Evolutionary conservation across 2,113 vertebrate genomes (phyloP).

Genomic region (Leucosticte australis): DNA sequence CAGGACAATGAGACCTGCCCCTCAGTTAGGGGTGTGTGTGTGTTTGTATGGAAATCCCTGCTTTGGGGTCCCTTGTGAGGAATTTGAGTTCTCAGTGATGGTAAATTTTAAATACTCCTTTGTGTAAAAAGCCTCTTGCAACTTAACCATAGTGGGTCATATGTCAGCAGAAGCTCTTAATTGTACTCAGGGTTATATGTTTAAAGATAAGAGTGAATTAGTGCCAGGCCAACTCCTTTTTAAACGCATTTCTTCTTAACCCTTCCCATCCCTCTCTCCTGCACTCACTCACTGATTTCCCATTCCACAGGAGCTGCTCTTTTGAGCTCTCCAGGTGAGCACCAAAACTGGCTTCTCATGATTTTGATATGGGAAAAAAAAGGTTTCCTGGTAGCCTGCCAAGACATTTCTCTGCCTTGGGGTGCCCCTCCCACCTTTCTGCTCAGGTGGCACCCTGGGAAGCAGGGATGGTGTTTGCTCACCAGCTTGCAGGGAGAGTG

Average conservation of each 20-base stretch:
- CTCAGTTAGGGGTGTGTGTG: accelerated
- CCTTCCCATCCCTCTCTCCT: background rate
- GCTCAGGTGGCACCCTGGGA: accelerated
- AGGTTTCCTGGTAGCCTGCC: background rate
- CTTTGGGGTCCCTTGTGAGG: background rate
- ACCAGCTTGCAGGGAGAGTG: background rate
- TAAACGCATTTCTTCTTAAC: background rate
- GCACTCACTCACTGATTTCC: background rate
- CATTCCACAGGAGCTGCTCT: accelerated
- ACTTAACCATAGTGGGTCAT: background rate
- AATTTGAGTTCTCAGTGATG: background rate
- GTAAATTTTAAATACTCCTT: background rate
- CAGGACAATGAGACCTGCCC: background rate
- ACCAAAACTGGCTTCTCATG: background rate
- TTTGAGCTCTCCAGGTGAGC: background rate
- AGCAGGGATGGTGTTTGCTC: background rate
- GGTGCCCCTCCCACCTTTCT: background rate
- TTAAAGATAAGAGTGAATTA: constrained; percentile 29
- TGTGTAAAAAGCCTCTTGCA: constrained; percentile 13
- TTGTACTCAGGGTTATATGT: background rate
- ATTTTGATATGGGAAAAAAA: background rate
- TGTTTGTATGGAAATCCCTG: background rate
- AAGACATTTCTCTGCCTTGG: background rate
- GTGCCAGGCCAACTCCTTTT: background rate
- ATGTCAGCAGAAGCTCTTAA: constrained; percentile 6